Evolutionary conservation across 1,140 invertebrate species (phyloP), one percentile per base, ranked within the genome.

Genomic region (Camponotus vicinus): DNA sequence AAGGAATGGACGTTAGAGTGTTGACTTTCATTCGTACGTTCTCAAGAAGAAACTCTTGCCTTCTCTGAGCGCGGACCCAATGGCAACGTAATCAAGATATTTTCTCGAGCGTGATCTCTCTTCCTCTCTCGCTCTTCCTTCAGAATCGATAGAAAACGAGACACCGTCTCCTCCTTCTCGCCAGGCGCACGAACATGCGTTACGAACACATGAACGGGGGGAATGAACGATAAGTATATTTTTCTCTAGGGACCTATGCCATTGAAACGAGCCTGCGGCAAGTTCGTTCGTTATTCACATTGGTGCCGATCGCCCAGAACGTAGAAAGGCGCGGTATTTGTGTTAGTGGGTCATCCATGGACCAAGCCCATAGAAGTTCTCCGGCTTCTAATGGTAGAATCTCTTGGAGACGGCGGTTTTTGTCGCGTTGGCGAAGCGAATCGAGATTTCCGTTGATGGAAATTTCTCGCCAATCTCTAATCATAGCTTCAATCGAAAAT

Each of bases 261-360:
- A 79, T 70, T 85, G 85, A 89, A 69, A 57, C 61, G 13, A 18
- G 15, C 61, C 75, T 8, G 27, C 13, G 64, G 45, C 79, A 57
- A 85, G 76, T 80, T 73, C 49, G 37, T 70, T 75, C 40, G 11
- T 78, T 75, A 69, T 59, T 76, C 70, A 61, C 45, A 45, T 79
- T 34, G 49, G 21, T 49, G 27, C 52, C 77, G 67, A 79, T 73
- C 78, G 63, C 27, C 61, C 76, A 80, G 73, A 88, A 92, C 87
- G 90, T 94, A 94, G 93, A 94, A 93, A 94, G 93, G 92, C 61
- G 11, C 77, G 94, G 93, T 93, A 94, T 94, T 93, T 90, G 89
- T 94, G 94, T 92, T 90, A 94, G 93, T 94, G 93, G 94, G 94
- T 92, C 93, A 89, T 89, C 87, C 90, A 90, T 94, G 93, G 93